A percentile compares a stretch with the other conserved stretches of the same genome.
Evolutionary conservation across 2,888 invertebrate genomes (phyloP).

Genomic region (Globia sparganii): DNA sequence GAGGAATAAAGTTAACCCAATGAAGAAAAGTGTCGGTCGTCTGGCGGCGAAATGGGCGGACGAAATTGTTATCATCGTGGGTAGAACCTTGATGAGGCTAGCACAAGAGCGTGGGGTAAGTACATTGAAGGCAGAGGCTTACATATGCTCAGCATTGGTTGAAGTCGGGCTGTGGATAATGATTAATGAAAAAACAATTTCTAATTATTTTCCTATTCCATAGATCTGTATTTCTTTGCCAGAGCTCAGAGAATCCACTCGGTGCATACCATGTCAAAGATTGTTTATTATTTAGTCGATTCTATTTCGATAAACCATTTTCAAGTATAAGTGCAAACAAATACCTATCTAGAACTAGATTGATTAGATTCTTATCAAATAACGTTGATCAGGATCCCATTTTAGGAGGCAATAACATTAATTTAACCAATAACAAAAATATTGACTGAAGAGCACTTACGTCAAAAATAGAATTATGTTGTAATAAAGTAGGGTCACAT

Average conservation of each 20-base stretch:
- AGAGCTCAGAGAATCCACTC: not conserved
- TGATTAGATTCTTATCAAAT: slow-evolving; percentile 27
- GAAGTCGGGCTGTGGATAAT: not conserved
- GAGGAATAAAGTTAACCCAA: not conserved
- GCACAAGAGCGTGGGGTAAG: no score
- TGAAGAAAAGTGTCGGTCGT: not conserved
- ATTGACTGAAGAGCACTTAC: not conserved
- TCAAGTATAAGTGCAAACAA: not conserved
- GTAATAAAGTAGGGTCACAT: not conserved
- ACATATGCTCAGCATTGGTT: no score
- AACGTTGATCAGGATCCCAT: slow-evolving; percentile 6
- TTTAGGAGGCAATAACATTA: slow-evolving; percentile 7
- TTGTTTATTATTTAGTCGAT: not conserved
- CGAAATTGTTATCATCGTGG: not conserved
- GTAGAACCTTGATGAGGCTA: not conserved
- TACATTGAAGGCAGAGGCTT: no score
- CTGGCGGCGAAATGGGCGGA: not conserved
- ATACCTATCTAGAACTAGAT: slow-evolving; percentile 5
- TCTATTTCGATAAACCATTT: not conserved
- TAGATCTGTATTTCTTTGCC: not conserved
- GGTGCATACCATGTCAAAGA: not conserved
- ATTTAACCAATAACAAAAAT: slow-evolving; percentile 20
- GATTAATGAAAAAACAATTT: not conserved
- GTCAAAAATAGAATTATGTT: not conserved
- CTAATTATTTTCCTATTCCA: no score